phyloP scores from a whole-genome alignment of 2,113 vertebrate species.

The Puntigrus tetrazona region DNA sequence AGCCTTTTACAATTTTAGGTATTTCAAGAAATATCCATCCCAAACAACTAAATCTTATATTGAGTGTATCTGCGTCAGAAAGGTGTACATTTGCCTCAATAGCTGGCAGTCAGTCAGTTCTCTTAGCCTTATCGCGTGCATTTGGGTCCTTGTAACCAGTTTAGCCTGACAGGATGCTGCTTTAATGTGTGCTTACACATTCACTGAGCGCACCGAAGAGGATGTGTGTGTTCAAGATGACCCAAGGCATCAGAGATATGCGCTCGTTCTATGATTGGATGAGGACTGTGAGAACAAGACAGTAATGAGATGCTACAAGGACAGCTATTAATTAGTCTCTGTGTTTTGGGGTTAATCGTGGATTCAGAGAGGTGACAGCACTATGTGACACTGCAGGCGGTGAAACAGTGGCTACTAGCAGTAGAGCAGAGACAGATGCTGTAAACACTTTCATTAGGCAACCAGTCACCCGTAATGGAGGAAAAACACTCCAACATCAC shows the following conservation, averaged over 20 bases:
- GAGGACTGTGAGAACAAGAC: background rate
- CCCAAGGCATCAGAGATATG: background rate
- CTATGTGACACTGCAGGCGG: slow-evolving; percentile 24
- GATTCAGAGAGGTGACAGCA: background rate
- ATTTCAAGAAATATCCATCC: background rate
- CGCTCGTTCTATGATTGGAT: background rate
- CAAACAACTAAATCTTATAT: background rate
- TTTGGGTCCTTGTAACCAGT: slow-evolving; percentile 19
- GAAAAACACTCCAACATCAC: slow-evolving; percentile 73
- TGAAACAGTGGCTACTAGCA: slow-evolving; percentile 58
- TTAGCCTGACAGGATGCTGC: slow-evolving; percentile 19
- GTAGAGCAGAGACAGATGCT: slow-evolving; percentile 56
- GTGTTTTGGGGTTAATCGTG: background rate
- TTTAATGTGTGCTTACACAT: slow-evolving; percentile 23
- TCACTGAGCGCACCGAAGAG: background rate
- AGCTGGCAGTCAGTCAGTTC: slow-evolving; percentile 5
- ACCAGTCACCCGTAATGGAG: slow-evolving; percentile 65
- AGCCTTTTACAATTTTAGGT: background rate
- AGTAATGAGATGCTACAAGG: slow-evolving; percentile 18
- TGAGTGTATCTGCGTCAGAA: background rate
- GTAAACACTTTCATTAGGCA: slow-evolving; percentile 79
- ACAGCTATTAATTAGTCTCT: background rate
- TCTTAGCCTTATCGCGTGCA: background rate
- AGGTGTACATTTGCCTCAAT: background rate
- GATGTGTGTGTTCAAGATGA: background rate